A percentile compares a stretch with the other conserved stretches of the same genome.
phyloP scores from a whole-genome alignment of 2,888 invertebrate genomes.

The Biston stratarius region DNA sequence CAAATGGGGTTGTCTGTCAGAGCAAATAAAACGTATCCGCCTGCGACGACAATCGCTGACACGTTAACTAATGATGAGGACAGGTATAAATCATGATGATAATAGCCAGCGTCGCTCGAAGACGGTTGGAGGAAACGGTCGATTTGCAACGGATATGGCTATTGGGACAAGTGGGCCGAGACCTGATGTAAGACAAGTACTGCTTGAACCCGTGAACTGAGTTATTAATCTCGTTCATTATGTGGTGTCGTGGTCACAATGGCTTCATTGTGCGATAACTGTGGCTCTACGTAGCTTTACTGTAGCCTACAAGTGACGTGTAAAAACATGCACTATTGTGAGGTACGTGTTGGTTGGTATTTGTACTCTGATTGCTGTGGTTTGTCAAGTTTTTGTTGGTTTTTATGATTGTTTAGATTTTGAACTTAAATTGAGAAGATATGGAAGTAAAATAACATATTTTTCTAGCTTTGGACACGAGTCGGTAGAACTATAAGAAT shows the following conservation, averaged over 20 bases:
- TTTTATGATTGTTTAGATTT: background rate
- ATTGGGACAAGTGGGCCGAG: constrained; percentile 76
- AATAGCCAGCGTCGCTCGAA: constrained; percentile 70
- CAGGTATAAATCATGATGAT: constrained; percentile 84
- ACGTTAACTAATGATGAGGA: constrained; percentile 77
- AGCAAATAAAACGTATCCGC: constrained; percentile 80
- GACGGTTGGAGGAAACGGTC: constrained; percentile 78
- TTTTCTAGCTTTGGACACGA: too few species aligned
- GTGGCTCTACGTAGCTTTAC: constrained; percentile 28
- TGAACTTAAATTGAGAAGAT: background rate
- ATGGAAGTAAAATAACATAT: background rate
- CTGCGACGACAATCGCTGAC: constrained; percentile 71
- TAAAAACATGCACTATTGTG: constrained; percentile 35
- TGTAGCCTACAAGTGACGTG: constrained; percentile 29
- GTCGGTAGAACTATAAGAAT: too few species aligned
- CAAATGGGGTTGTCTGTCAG: constrained; percentile 54
- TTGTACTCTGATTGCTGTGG: constrained; percentile 12
- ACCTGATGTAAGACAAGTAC: constrained; percentile 37
- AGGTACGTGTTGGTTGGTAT: constrained; percentile 18
- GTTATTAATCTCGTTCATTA: constrained; percentile 68
- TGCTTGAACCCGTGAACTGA: constrained; percentile 60
- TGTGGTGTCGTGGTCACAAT: constrained; percentile 54
- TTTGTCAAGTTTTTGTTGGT: constrained; percentile 9
- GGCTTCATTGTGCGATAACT: constrained; percentile 51
- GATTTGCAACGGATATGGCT: constrained; percentile 84